Evolutionary conservation across 2,797 vertebrate species (phyloP).

Genomic region (Lycodopsis pacificus): DNA sequence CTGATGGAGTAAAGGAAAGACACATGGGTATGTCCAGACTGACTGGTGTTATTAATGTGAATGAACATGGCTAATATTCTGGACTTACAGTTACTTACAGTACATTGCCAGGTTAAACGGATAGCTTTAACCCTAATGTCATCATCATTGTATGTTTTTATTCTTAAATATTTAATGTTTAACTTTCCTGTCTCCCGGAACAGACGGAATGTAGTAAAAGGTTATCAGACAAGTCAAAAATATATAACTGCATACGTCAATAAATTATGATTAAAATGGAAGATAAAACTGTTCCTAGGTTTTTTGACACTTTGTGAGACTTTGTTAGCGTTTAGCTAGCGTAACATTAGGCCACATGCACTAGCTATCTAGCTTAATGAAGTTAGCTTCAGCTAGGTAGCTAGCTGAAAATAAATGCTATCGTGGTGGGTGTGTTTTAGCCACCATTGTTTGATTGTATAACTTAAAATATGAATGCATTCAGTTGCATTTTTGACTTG

Average conservation of each 20-base stretch:
- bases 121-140: neutral
- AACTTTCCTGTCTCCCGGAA: no score
- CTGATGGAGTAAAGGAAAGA: neutral
- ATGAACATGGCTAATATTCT: no score
- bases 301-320: neutral
- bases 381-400: neutral
- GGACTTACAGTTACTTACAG: no score
- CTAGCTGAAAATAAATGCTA: constrained; percentile 2
- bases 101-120: no score
- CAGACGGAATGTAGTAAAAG: neutral
- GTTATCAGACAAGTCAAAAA: neutral
- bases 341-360: neutral
- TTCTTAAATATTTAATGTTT: no score
- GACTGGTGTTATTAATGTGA: neutral
- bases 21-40: neutral
- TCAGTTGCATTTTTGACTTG: neutral
- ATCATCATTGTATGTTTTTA: no score
- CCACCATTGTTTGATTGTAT: neutral
- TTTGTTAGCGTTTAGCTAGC: neutral
- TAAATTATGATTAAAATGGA: neutral
- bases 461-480: neutral
- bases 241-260: neutral
- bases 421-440: neutral
- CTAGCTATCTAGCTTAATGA: neutral
- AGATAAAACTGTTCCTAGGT: no score